Percentiles rank a stretch among this genome's conserved stretches.
Conservation (phyloP, 2,888 invertebrate genomes). For the Xiphydria camelus region DNA sequence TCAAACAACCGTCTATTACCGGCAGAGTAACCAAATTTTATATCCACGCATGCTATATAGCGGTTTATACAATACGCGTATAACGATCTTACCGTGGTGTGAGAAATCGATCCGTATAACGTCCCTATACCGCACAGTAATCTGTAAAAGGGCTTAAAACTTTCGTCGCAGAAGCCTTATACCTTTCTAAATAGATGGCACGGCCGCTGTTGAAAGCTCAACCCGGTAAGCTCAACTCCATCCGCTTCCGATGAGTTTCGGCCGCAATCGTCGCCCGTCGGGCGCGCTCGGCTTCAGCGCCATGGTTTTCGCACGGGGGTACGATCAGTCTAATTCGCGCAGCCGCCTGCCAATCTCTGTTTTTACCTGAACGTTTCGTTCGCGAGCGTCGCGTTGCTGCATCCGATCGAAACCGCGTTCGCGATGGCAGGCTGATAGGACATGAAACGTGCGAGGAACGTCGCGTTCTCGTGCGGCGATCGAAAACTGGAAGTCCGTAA, state of each 20-base stretch:
- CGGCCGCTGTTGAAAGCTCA: background rate
- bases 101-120: no score
- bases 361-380: slow-evolving; percentile 11
- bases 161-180: no score
- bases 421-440: slow-evolving; percentile 8
- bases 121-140: no score
- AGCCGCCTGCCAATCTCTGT: slow-evolving; percentile 34
- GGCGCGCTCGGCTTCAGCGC: slow-evolving; percentile 17
- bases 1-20: no score
- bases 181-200: slow-evolving; percentile 8
- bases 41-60: no score
- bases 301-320: slow-evolving; percentile 41
- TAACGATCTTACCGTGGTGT: no score
- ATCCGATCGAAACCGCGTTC: slow-evolving; percentile 10
- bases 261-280: slow-evolving; percentile 23
- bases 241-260: slow-evolving; percentile 28
- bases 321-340: slow-evolving; percentile 44
- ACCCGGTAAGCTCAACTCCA: slow-evolving; percentile 23
- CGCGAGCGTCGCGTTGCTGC: slow-evolving; percentile 11
- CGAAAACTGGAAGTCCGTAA: slow-evolving; percentile 7
- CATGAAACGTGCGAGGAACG: background rate
- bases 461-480: slow-evolving; percentile 11
- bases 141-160: no score
- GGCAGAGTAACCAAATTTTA: no score
- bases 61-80: no score